phyloP scores from a whole-genome alignment of 2,797 vertebrate genomes.

The Acrossocheilus wenchowensis region DNA sequence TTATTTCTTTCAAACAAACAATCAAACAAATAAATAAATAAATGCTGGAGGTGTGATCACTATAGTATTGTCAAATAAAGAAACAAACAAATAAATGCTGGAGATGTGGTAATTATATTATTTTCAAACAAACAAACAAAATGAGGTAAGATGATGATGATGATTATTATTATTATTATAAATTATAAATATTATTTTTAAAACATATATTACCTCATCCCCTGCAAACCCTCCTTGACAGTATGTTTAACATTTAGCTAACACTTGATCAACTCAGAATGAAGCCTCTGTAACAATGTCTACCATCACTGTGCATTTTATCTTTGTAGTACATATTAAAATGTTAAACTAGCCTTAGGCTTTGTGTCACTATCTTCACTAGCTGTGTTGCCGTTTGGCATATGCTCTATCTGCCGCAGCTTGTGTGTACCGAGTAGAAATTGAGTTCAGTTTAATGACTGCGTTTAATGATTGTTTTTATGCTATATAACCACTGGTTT shows the following conservation, averaged over 20 bases:
- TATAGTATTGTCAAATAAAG: too few species aligned
- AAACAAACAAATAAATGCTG: too few species aligned
- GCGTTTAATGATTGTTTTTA: conserved; percentile 12
- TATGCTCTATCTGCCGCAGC: too few species aligned
- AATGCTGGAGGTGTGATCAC: neutral
- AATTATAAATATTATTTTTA: too few species aligned
- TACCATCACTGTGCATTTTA: neutral
- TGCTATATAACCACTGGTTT: neutral
- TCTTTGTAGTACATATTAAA: neutral
- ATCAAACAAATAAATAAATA: neutral
- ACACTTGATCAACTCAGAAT: neutral
- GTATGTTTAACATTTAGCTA: neutral
- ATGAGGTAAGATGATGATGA: too few species aligned
- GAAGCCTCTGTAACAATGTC: neutral
- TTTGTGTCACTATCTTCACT: neutral
- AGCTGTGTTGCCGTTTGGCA: neutral
- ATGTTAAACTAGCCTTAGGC: neutral
- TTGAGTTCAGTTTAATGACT: conserved; percentile 2
- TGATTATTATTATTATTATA: too few species aligned
- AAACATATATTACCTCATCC: too few species aligned
- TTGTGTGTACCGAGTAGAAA: neutral
- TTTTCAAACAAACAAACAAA: neutral
- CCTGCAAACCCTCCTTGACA: too few species aligned
- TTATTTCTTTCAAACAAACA: too few species aligned
- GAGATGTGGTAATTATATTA: neutral